These are phyloP conservation scores for Trochalopteron elliotii DNA, from an alignment of 2,113 vertebrate genomes.

Conservation along the genomic window DNA sequence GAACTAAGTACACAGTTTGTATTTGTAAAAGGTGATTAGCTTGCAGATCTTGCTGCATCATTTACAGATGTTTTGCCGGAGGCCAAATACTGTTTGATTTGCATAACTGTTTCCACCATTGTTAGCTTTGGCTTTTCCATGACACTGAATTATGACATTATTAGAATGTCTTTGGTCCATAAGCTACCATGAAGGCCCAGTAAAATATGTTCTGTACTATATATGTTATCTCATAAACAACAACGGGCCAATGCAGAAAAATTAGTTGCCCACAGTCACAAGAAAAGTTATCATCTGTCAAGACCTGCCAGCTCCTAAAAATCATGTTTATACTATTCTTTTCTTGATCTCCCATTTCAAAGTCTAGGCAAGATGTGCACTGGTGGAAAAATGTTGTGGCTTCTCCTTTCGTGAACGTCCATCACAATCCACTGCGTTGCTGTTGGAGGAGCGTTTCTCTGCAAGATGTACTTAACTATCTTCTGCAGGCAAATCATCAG, in stretches of 20 bases:
- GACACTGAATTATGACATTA: neutral
- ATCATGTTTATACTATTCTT: neutral
- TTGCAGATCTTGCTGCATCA: neutral
- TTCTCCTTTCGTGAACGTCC: neutral
- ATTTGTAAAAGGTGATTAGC: neutral
- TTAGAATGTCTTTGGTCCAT: neutral
- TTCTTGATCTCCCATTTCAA: conserved; percentile 19
- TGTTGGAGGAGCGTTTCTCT: neutral
- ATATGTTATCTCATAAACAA: neutral
- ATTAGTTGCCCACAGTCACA: neutral
- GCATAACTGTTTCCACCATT: neutral
- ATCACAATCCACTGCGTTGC: neutral
- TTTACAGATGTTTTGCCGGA: conserved; percentile 25
- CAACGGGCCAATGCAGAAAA: neutral
- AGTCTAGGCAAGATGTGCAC: neutral
- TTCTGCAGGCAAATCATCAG: neutral
- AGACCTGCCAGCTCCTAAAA: neutral
- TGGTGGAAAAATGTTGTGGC: neutral
- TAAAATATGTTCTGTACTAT: neutral
- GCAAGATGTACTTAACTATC: neutral
- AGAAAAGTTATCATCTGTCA: neutral
- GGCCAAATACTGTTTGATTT: neutral
- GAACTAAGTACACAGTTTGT: neutral
- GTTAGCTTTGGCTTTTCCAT: neutral
- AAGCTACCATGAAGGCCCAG: neutral